These are phyloP conservation scores for Scomber scombrus DNA, from an alignment of 2,113 vertebrate genomes.

Conservation along the genomic window DNA sequence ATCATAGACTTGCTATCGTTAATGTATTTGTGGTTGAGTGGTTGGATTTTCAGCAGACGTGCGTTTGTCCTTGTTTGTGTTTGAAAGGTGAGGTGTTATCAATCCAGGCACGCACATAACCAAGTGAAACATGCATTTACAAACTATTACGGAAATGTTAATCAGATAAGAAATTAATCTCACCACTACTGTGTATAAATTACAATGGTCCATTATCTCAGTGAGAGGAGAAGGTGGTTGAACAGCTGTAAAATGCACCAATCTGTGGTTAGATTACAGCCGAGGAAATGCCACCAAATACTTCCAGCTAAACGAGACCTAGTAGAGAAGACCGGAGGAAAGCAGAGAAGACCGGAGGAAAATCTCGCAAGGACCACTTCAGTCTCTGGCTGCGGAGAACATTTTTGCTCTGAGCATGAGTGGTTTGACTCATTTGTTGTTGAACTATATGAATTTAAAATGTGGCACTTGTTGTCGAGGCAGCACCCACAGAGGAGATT, in stretches of 20 bases:
- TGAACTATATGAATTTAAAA: conserved; percentile 37
- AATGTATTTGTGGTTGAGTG: conserved; percentile 5
- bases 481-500: not conserved
- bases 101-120: conserved; percentile 17
- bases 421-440: conserved; percentile 24
- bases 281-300: not conserved
- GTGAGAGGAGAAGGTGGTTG: conserved; percentile 10
- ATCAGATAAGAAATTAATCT: conserved; percentile 65
- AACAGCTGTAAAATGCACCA: conserved; percentile 34
- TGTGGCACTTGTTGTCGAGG: conserved; percentile 13
- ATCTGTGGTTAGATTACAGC: conserved; percentile 31
- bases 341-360: conserved; percentile 1
- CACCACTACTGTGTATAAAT: conserved; percentile 41
- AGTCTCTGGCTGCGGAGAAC: conserved; percentile 9
- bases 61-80: conserved; percentile 10
- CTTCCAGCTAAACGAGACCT: conserved; percentile 15
- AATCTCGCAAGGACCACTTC: conserved; percentile 35
- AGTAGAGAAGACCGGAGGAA: not conserved
- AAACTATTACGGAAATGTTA: conserved; percentile 20
- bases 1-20: conserved; percentile 19
- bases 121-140: conserved; percentile 40
- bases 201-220: conserved; percentile 54
- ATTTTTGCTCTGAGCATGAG: conserved; percentile 22
- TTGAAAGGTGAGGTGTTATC: conserved; percentile 11
- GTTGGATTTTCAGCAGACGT: not conserved